phyloP scores from a whole-genome alignment of 1,140 invertebrate genomes.

The Monochamus saltuarius region DNA sequence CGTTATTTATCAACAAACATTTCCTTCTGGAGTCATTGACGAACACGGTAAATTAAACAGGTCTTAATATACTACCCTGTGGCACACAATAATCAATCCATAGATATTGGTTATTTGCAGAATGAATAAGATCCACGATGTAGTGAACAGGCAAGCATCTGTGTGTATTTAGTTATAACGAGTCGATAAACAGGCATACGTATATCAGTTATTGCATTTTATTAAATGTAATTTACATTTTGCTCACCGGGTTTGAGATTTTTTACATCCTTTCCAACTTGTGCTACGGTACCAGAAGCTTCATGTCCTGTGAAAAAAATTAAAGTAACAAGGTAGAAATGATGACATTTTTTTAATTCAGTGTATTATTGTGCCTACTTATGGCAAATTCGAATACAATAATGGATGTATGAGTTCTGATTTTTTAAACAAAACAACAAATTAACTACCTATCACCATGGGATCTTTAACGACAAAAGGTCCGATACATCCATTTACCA shows the following conservation, averaged over 20 bases:
- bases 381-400: no score
- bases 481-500: constrained; percentile 78
- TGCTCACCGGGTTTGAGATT: constrained; percentile 64
- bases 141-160: no score
- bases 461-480: constrained; percentile 78
- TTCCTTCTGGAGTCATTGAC: no score
- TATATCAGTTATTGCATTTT: constrained; percentile 12
- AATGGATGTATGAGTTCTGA: no score
- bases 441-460: constrained; percentile 72
- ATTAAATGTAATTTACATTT: not conserved
- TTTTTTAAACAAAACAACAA: no score
- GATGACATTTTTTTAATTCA: no score
- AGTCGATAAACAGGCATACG: not conserved
- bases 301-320: constrained; percentile 65
- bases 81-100: not conserved
- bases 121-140: no score
- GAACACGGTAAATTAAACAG: not conserved
- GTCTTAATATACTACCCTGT: not conserved
- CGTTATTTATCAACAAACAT: no score
- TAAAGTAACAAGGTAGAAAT: not conserved
- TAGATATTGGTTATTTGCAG: not conserved
- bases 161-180: no score
- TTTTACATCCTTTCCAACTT: constrained; percentile 73
- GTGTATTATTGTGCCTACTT: no score
- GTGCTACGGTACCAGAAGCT: constrained; percentile 72